Conservation (phyloP, 2,797 vertebrate genomes). For the Heliangelus exortis region DNA sequence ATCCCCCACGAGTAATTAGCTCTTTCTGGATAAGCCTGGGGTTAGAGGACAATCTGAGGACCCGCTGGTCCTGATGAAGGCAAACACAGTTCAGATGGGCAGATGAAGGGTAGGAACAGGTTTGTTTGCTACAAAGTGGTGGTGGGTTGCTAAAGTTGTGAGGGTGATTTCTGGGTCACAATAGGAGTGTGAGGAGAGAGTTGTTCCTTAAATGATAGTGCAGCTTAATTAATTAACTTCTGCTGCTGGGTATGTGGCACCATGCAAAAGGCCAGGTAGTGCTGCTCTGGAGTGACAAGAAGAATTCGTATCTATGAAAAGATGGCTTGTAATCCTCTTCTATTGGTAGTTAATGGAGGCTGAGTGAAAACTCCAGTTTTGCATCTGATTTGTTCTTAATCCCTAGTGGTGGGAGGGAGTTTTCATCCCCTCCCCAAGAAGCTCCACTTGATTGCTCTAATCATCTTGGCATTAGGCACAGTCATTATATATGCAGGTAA, state of each 20-base stretch:
- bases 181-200: not conserved
- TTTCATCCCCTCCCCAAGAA: slow-evolving; percentile 32
- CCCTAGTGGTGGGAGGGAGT: slow-evolving; percentile 13
- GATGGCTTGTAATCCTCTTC: not conserved
- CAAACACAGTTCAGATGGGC: not conserved
- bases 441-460: slow-evolving; percentile 51
- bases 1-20: not conserved
- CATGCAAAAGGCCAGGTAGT: not conserved
- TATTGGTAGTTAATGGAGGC: not conserved
- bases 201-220: not conserved
- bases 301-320: not conserved
- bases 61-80: not conserved
- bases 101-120: not conserved
- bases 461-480: slow-evolving; percentile 32
- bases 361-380: not conserved
- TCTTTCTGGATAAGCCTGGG: not conserved
- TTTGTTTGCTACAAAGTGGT: not conserved
- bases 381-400: slow-evolving; percentile 47
- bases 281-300: not conserved
- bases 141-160: not conserved
- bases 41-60: not conserved
- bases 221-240: not conserved
- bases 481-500: not conserved
- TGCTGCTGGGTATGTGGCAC: not conserved
- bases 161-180: not conserved